Conservation (phyloP, 2,797 vertebrate species). For the Esox masquinongy region DNA sequence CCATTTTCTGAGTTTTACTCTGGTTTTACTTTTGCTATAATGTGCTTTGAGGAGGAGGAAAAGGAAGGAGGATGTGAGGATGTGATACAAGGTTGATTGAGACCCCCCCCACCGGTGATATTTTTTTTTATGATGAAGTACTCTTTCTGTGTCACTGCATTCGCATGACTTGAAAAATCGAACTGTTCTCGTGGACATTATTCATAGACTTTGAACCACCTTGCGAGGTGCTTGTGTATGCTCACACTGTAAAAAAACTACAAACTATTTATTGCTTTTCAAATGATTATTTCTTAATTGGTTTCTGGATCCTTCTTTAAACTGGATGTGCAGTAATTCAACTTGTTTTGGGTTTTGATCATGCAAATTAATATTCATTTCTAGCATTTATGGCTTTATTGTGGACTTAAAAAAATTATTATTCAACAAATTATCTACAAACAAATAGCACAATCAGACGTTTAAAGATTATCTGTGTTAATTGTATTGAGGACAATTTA, state of each 20-base stretch:
- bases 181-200: slow-evolving; percentile 80
- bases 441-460: slow-evolving; percentile 76
- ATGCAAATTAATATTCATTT: slow-evolving; percentile 64
- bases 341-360: slow-evolving; percentile 71
- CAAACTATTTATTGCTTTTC: slow-evolving; percentile 72
- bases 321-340: slow-evolving; percentile 69
- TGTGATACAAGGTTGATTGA: not conserved
- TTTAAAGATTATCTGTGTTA: slow-evolving; percentile 49
- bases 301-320: slow-evolving; percentile 71
- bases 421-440: slow-evolving; percentile 58
- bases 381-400: slow-evolving; percentile 52
- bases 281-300: slow-evolving; percentile 69
- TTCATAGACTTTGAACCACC: slow-evolving; percentile 76
- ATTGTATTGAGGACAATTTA: slow-evolving; percentile 42
- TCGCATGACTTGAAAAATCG: slow-evolving; percentile 78
- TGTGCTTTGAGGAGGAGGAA: not conserved
- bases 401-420: slow-evolving; percentile 52
- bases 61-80: not conserved
- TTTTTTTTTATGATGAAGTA: slow-evolving; percentile 69
- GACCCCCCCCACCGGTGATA: slow-evolving; percentile 22
- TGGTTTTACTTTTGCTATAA: not conserved
- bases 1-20: not conserved
- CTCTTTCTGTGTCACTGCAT: slow-evolving; percentile 77
- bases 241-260: slow-evolving; percentile 74
- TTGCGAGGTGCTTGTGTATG: slow-evolving; percentile 77